Conservation (phyloP, 2,888 invertebrate species). For the Orthosia cruda region DNA sequence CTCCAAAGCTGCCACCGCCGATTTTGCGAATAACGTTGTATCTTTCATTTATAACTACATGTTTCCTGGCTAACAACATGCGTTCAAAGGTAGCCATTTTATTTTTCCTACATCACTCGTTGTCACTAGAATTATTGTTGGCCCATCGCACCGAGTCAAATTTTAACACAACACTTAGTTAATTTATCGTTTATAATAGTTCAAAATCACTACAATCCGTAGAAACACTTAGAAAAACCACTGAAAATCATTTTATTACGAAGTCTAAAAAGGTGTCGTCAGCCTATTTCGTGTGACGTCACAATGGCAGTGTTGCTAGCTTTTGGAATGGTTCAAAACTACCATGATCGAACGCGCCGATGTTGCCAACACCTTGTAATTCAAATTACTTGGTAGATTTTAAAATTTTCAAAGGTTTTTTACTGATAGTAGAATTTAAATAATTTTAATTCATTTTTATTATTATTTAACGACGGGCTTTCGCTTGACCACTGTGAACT, state of each 20-base stretch:
- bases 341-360: slow-evolving; percentile 54
- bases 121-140: slow-evolving; percentile 85
- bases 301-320: slow-evolving; percentile 87
- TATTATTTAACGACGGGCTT: no score
- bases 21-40: slow-evolving; percentile 99
- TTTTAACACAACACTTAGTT: slow-evolving; percentile 82
- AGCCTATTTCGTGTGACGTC: slow-evolving; percentile 89
- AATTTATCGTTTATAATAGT: slow-evolving; percentile 81
- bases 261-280: slow-evolving; percentile 86
- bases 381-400: slow-evolving; percentile 36
- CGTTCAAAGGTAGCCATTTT: slow-evolving; percentile 90
- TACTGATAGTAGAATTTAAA: neutral
- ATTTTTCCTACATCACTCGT: slow-evolving; percentile 89
- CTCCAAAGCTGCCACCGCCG: slow-evolving; percentile 99
- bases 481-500: no score
- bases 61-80: slow-evolving; percentile 87
- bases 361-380: slow-evolving; percentile 66
- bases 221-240: slow-evolving; percentile 84
- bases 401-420: neutral
- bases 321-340: slow-evolving; percentile 49
- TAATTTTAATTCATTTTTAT: no score
- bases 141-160: slow-evolving; percentile 85
- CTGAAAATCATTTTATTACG: slow-evolving; percentile 86
- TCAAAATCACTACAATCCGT: slow-evolving; percentile 82
- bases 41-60: slow-evolving; percentile 94